Evolutionary conservation across 2,888 invertebrate species (phyloP), one percentile per base, ranked within the genome.

Genomic region (Coelopa pilipes): DNA sequence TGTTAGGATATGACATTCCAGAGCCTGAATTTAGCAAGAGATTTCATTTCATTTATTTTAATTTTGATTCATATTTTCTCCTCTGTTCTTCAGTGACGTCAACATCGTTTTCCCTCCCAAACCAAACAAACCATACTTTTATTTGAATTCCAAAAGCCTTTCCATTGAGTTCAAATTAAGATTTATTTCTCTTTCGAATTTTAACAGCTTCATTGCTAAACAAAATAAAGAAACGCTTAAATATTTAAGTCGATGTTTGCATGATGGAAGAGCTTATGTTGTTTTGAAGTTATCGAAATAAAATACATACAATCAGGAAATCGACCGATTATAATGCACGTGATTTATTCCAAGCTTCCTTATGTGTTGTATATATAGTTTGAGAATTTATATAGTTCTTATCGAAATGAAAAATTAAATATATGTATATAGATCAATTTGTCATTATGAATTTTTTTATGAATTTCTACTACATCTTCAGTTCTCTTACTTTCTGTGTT

Each of bases 311-410:
- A 15, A 7, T 11, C 9, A 59, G 21, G 24, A 59, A 59, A 17
- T n/a, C 19, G 17, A 57, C 47, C 46, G 63, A 50, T 17, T 50
- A 21, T 55, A 15, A 17, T 71, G 71, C 71, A 65, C 71, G 71
- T 63, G 63, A 50, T 71, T 59, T 45, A 21, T 34, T 46, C 47
- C 21, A 55, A 34, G 24, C 17, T n/a, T 47, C 24, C 21, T 49
- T 59, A 49, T 60, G 53, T 70, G 62, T 62, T 70, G 55, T 65
- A 70, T 69, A n/a, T 17, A 34, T 59, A 24, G 47, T 67, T 66
- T 66, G 21, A 17, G 15, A 55, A 17, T 68, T 49, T 53, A 19
- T 57, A 47, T 59, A 1, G 47, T 45, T 62, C 57, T 1, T 21
- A 21, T 57, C 65, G 21, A 59, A 47, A 57, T 47, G 3, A 49